A percentile compares a stretch with the other conserved stretches of the same genome.
phyloP scores from a whole-genome alignment of 2,113 vertebrate genomes.

The Perccottus glenii region DNA sequence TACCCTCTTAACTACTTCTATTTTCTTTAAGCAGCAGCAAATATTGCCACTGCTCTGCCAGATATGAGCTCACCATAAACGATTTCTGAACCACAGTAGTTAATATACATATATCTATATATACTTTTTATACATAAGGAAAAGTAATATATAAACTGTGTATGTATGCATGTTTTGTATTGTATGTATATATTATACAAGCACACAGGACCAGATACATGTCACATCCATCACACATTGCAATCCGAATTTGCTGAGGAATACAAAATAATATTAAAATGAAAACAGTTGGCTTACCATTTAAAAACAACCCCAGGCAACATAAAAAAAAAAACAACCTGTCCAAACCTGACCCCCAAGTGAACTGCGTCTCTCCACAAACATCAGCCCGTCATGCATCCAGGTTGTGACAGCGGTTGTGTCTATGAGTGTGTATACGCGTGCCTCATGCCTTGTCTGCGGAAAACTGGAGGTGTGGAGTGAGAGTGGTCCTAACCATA shows the following conservation, averaged over 20 bases:
- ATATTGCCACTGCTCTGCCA: conserved; percentile 71
- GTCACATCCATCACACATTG: conserved; percentile 65
- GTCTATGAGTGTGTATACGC: conserved; percentile 51
- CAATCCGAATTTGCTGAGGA: conserved; percentile 58
- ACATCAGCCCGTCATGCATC: conserved; percentile 71
- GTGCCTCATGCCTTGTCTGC: conserved; percentile 74
- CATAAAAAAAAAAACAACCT: conserved; percentile 24
- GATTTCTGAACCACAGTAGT: conserved; percentile 73
- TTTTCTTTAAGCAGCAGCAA: conserved; percentile 68
- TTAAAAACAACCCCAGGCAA: conserved; percentile 68
- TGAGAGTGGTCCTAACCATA: conserved; percentile 87
- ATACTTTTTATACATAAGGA: conserved; percentile 82
- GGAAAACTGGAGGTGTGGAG: conserved; percentile 45
- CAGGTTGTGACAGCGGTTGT: conserved; percentile 28
- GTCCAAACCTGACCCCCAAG: conserved; percentile 34
- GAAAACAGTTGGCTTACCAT: conserved; percentile 62
- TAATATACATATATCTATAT: conserved; percentile 83
- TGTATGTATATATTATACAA: conserved; percentile 82
- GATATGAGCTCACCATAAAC: conserved; percentile 70
- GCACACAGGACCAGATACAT: conserved; percentile 76
- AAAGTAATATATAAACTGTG: conserved; percentile 84
- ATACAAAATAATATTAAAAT: conserved; percentile 65
- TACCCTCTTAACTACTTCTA: conserved; percentile 52
- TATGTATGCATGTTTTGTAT: conserved; percentile 81
- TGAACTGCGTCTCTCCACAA: conserved; percentile 55